A percentile compares a stretch with the other conserved stretches of the same genome.
These are phyloP conservation scores for Acropora yongei DNA, from an alignment of 64 coral and sea anemone genomes.

Conservation along the genomic window DNA sequence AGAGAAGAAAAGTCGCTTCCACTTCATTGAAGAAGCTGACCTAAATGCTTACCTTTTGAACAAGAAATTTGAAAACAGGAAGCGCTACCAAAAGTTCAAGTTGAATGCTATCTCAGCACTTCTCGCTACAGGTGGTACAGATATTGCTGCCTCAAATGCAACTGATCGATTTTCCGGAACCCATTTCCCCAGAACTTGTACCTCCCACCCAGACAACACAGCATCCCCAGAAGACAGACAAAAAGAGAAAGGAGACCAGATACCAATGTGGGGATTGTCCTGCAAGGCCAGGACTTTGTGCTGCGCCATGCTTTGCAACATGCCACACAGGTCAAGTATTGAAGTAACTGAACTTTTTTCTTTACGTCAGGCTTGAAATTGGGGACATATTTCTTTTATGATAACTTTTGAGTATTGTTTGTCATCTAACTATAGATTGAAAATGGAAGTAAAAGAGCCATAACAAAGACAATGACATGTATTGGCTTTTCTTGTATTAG, in stretches of 20 bases:
- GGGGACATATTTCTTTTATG: no score
- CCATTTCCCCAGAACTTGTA: slow-evolving; percentile 41
- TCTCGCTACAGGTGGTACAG: slow-evolving; percentile 34
- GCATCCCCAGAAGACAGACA: slow-evolving; percentile 35
- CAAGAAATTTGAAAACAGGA: slow-evolving; percentile 9
- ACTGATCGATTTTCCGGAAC: slow-evolving; percentile 24
- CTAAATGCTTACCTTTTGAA: slow-evolving; percentile 42
- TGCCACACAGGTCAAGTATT: background rate
- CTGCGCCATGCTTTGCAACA: slow-evolving; percentile 45
- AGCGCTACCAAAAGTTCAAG: slow-evolving; percentile 46
- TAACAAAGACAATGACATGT: no score
- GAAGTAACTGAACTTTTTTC: no score
- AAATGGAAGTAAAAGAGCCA: no score
- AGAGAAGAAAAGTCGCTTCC: slow-evolving; percentile 49
- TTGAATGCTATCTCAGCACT: slow-evolving; percentile 15
- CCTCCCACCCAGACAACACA: slow-evolving; percentile 43
- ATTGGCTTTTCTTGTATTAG: no score
- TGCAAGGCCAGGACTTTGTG: slow-evolving; percentile 43
- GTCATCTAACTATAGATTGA: no score
- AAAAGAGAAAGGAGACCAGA: slow-evolving; percentile 33
- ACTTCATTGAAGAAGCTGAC: slow-evolving; percentile 63
- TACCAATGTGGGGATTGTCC: slow-evolving; percentile 15
- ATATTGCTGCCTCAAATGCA: slow-evolving; percentile 34
- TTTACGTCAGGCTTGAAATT: no score
- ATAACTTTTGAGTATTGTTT: no score